phyloP scores from a whole-genome alignment of 1,140 invertebrate species.

The Drosophila sproati region DNA sequence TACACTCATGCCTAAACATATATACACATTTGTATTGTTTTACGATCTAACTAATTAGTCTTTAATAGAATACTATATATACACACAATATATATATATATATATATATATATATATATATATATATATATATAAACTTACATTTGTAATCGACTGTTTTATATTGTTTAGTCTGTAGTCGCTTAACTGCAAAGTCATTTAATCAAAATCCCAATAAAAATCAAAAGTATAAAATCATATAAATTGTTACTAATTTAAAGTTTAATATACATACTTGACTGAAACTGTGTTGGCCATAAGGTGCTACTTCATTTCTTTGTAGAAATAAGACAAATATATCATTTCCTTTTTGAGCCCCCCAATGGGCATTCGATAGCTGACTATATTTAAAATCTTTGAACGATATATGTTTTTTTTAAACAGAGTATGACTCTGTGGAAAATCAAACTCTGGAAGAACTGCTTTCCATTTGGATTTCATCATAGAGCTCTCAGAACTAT shows the following conservation, averaged over 20 bases:
- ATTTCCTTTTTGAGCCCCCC: too few relatives aligned
- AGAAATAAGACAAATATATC: too few relatives aligned
- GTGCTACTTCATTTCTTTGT: too few relatives aligned
- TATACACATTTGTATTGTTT: constrained; percentile 1
- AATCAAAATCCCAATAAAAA: constrained; percentile 48
- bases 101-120: constrained; percentile 20
- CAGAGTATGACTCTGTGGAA: too few relatives aligned
- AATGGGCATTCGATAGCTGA: too few relatives aligned
- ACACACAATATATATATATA: constrained; percentile 37
- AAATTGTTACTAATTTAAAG: neutral
- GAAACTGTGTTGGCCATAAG: too few relatives aligned
- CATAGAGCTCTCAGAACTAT: too few relatives aligned
- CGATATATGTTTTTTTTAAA: too few relatives aligned
- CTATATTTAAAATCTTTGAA: too few relatives aligned
- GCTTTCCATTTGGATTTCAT: too few relatives aligned
- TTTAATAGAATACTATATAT: constrained; percentile 30
- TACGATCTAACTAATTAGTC: constrained; percentile 25
- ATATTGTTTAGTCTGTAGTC: constrained; percentile 32
- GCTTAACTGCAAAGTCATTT: constrained; percentile 57
- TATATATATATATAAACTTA: constrained; percentile 23
- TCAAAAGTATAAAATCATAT: neutral
- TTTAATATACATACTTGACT: too few relatives aligned
- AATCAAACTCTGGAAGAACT: too few relatives aligned
- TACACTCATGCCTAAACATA: constrained; percentile 35
- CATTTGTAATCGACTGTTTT: constrained; percentile 66